Percentiles rank a stretch among this genome's conserved stretches.
Conservation (phyloP, 2,113 vertebrate genomes). For the Oncorhynchus mykiss region DNA sequence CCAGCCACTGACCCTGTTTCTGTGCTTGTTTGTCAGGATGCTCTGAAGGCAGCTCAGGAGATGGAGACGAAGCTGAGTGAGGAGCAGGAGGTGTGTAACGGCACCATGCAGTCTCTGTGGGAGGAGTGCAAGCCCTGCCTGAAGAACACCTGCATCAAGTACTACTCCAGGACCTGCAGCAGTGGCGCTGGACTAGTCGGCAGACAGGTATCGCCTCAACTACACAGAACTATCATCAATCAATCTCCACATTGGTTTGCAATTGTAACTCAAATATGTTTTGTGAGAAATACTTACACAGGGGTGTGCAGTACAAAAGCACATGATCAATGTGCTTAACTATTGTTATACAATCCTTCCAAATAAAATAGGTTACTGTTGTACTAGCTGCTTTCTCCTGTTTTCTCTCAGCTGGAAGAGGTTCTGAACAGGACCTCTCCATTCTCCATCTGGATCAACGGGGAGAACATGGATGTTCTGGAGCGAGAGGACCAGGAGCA, state of each 20-base stretch:
- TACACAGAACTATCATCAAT: background rate
- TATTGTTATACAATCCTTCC: background rate
- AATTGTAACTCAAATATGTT: too few relatives aligned
- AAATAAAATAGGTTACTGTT: too few relatives aligned
- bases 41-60: slow-evolving; percentile 74
- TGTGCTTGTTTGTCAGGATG: slow-evolving; percentile 67
- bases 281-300: background rate
- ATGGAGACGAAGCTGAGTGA: slow-evolving; percentile 79
- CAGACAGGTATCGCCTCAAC: slow-evolving; percentile 42
- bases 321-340: background rate
- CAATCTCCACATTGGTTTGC: too few relatives aligned
- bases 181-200: slow-evolving; percentile 84
- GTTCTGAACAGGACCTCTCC: slow-evolving; percentile 87
- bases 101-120: slow-evolving; percentile 84
- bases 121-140: slow-evolving; percentile 93
- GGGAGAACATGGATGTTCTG: slow-evolving; percentile 82
- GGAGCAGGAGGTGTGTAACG: slow-evolving; percentile 80
- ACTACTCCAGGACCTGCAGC: slow-evolving; percentile 85
- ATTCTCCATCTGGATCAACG: slow-evolving; percentile 87
- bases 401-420: slow-evolving; percentile 80
- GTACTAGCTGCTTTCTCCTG: background rate
- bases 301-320: too few relatives aligned
- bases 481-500: slow-evolving; percentile 80
- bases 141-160: slow-evolving; percentile 84
- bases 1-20: too few relatives aligned